Evolutionary conservation across 2,888 invertebrate genomes (phyloP), one percentile per base, ranked within the genome.

Genomic region (Phlogophora meticulosa): DNA sequence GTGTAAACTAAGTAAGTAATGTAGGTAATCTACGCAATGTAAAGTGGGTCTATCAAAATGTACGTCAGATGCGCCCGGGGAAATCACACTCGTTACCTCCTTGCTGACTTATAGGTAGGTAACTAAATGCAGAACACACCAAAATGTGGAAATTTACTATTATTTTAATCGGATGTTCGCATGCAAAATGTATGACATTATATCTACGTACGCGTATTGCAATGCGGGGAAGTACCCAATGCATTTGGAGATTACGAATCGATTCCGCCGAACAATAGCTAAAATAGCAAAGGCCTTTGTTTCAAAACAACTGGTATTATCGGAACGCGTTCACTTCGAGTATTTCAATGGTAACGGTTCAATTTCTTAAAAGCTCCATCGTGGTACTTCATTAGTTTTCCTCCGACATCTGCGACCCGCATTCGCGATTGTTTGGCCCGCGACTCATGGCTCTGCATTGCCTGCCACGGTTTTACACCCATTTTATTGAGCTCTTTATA

Each of bases 331-430:
- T 71, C 65, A 60, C 40, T 63, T 76, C 76, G 68, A 76, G 72
- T 74, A 72, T 75, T 83, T 69, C 78, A 78, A 83, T 81, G 81
- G 84, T 85, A 87, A 88, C 87, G 28, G 87, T 92, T 91, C 89
- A 91, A 93, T 94, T 92, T 88, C 90, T 90, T 94, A 92, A 93
- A 93, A 93, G 92, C 89, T 83, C 63, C 76, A 81, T 73, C 75
- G 84, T 80, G 84, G 89, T 88, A 65, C 90, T 93, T 94, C 93
- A 94, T 94, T 93, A 92, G 93, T 90, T 90, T 85, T 83, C 80
- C 84, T 76, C 77, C 75, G 85, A 87, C 89, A 89, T 86, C 89
- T 91, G 91, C 86, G 91, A 88, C 91, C 92, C 89, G 92, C 84
- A 90, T 91, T 89, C 86, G 82, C 85, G 86, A 92, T 93, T 94